Evolutionary conservation across 2,113 vertebrate species (phyloP).

Genomic region (Platycercus adscitus): DNA sequence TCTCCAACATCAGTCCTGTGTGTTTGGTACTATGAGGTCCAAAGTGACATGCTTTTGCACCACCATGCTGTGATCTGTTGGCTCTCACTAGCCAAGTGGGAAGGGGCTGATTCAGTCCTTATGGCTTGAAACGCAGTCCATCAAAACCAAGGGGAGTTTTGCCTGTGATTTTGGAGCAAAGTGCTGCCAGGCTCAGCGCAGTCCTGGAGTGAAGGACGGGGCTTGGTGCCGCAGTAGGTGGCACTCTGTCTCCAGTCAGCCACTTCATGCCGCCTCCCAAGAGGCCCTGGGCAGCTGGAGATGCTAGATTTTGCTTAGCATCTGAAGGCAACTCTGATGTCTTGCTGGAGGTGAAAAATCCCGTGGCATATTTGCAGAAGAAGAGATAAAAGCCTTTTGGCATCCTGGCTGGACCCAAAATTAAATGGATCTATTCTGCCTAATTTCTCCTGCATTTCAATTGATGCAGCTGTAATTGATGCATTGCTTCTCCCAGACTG

Average conservation of each 20-base stretch:
- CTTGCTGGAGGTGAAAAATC: not conserved
- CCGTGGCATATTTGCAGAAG: not conserved
- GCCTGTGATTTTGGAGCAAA: not conserved
- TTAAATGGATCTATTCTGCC: not conserved
- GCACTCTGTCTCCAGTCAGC: not conserved
- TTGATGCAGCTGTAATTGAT: not conserved
- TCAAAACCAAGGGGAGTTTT: not conserved
- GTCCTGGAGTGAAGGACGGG: not conserved
- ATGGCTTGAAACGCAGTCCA: not conserved
- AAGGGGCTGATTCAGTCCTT: not conserved
- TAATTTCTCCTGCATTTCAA: not conserved
- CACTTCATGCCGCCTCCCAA: accelerated
- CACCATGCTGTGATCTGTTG: accelerated
- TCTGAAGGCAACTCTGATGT: not conserved
- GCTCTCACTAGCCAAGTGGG: not conserved
- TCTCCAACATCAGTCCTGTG: not conserved
- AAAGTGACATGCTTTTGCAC: accelerated
- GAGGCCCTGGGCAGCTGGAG: not conserved
- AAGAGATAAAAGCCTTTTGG: not conserved
- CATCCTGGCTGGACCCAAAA: not conserved
- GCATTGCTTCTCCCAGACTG: not conserved
- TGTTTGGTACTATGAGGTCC: not conserved
- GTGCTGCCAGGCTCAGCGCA: not conserved
- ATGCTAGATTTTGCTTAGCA: not conserved
- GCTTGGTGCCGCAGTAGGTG: not conserved